Conservation (phyloP, 2,113 vertebrate genomes). For the Archocentrus centrarchus region DNA sequence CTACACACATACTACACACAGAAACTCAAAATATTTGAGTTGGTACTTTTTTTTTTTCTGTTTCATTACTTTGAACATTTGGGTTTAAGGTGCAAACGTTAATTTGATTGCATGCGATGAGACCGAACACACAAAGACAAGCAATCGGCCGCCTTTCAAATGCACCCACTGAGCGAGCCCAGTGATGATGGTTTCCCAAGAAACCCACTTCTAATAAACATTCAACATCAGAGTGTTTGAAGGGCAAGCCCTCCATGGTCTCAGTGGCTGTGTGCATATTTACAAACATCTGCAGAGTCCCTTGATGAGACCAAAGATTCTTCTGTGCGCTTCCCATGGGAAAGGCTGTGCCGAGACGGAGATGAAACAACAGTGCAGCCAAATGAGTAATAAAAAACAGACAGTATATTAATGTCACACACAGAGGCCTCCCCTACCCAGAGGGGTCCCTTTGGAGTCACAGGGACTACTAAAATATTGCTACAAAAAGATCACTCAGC, state of each 20-base stretch:
- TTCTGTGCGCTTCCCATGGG: constrained; percentile 58
- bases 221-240: constrained; percentile 54
- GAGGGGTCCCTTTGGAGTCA: background rate
- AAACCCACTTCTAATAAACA: constrained; percentile 72
- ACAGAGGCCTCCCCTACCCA: background rate
- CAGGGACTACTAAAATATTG: background rate
- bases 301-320: constrained; percentile 57
- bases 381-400: constrained; percentile 25
- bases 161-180: constrained; percentile 24
- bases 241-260: constrained; percentile 43
- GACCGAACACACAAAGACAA: constrained; percentile 25
- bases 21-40: too few species aligned
- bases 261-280: constrained; percentile 43
- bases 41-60: too few species aligned
- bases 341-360: constrained; percentile 17
- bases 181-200: constrained; percentile 55
- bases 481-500: background rate
- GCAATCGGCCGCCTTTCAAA: constrained; percentile 40
- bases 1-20: too few species aligned
- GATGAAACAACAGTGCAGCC: constrained; percentile 52
- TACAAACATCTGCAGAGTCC: constrained; percentile 70
- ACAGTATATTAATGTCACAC: constrained; percentile 32
- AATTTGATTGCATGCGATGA: background rate
- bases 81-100: background rate
- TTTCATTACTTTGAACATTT: background rate